These are phyloP conservation scores for Parambassis ranga DNA, from an alignment of 2,797 vertebrate species.

Conservation along the genomic window DNA sequence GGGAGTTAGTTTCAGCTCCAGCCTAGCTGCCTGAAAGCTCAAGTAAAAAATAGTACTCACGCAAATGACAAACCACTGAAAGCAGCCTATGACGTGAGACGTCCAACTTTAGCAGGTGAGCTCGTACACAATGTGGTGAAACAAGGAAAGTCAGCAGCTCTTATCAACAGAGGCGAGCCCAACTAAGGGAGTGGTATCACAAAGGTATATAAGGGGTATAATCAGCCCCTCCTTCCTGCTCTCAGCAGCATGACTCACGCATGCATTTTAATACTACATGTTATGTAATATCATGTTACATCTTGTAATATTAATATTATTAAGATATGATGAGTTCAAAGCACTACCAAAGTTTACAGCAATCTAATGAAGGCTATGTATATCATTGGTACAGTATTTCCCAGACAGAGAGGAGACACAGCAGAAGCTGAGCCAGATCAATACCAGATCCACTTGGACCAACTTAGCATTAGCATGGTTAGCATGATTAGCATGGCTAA, in stretches of 20 bases:
- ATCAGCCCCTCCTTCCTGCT: constrained; percentile 52
- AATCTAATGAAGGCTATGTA: neutral
- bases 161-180: constrained; percentile 58
- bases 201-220: constrained; percentile 51
- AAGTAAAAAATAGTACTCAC: constrained; percentile 60
- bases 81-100: constrained; percentile 19
- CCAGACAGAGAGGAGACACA: constrained; percentile 66
- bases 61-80: constrained; percentile 25
- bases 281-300: neutral
- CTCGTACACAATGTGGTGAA: constrained; percentile 11
- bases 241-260: constrained; percentile 29
- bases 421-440: constrained; percentile 38
- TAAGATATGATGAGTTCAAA: neutral
- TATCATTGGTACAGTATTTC: neutral
- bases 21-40: constrained; percentile 20
- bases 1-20: constrained; percentile 16
- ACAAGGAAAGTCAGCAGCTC: constrained; percentile 33
- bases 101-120: constrained; percentile 4
- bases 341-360: neutral
- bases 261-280: neutral
- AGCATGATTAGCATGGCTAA: constrained; percentile 42
- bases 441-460: constrained; percentile 48
- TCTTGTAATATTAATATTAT: neutral
- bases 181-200: constrained; percentile 65
- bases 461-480: constrained; percentile 31